These are phyloP conservation scores for Sepioteuthis lessoniana DNA, from an alignment of 2,888 invertebrate genomes.

Conservation along the genomic window DNA sequence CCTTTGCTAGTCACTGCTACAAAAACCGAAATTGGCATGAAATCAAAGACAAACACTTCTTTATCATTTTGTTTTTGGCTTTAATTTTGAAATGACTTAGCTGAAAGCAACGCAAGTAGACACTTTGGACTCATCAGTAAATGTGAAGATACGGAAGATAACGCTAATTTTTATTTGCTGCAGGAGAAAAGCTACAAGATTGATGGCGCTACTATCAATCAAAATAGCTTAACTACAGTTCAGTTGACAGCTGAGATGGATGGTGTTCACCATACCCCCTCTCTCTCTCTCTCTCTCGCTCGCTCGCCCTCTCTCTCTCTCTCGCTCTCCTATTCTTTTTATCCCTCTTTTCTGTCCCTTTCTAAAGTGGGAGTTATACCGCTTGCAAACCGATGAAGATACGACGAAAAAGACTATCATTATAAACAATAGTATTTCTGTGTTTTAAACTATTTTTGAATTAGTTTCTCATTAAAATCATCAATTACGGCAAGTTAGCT, in stretches of 20 bases:
- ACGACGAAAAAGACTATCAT: too few species aligned
- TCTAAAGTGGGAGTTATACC: too few species aligned
- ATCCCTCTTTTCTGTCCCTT: too few species aligned
- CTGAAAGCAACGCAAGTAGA: background rate
- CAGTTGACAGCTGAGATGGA: background rate
- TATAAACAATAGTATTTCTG: too few species aligned
- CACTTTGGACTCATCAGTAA: conserved; percentile 10
- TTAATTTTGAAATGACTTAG: background rate
- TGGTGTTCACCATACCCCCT: background rate
- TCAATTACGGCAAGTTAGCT: too few species aligned
- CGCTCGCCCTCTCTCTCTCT: background rate
- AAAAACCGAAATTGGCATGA: background rate
- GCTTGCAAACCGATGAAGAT: too few species aligned
- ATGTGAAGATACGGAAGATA: background rate
- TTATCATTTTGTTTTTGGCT: background rate
- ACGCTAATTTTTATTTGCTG: background rate
- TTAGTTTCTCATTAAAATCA: too few species aligned
- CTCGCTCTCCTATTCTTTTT: background rate
- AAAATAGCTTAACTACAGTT: too few species aligned
- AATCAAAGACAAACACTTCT: background rate
- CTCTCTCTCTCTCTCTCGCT: background rate
- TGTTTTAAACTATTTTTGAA: too few species aligned
- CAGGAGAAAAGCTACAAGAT: background rate
- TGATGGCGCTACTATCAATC: background rate
- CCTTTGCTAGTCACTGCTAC: too few species aligned